These are phyloP conservation scores for Tenualosa thibaudeaui DNA, from an alignment of 2,797 vertebrate species.

Conservation along the genomic window DNA sequence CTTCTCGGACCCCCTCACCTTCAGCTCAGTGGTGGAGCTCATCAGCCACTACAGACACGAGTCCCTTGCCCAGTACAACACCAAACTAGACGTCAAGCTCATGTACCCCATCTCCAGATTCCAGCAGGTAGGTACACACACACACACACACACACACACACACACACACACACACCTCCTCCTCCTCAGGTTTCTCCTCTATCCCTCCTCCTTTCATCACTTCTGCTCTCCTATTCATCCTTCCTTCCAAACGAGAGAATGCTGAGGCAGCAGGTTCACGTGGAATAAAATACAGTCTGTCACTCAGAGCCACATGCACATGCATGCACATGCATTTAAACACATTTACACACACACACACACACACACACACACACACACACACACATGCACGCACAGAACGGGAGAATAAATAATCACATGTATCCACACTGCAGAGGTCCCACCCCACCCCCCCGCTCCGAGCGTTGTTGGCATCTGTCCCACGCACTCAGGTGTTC, in stretches of 20 bases:
- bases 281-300: background rate
- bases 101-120: slow-evolving; percentile 89
- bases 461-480: slow-evolving; percentile 18
- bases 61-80: slow-evolving; percentile 94
- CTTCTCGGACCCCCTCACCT: slow-evolving; percentile 93
- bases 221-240: background rate
- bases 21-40: slow-evolving; percentile 91
- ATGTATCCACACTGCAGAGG: slow-evolving; percentile 51
- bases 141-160: background rate
- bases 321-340: background rate
- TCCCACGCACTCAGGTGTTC: slow-evolving; percentile 45
- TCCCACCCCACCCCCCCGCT: no score
- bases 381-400: background rate
- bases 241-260: slow-evolving; percentile 41
- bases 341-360: background rate
- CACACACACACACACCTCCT: background rate
- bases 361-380: slow-evolving; percentile 11
- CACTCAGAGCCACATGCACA: background rate
- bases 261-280: slow-evolving; percentile 54
- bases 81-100: slow-evolving; percentile 91
- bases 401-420: slow-evolving; percentile 55
- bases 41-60: slow-evolving; percentile 93
- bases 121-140: slow-evolving; percentile 67
- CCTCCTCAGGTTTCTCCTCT: slow-evolving; percentile 52
- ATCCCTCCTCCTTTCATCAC: slow-evolving; percentile 63